Conservation (phyloP, 2,888 invertebrate species). For the Gari tellinella region DNA sequence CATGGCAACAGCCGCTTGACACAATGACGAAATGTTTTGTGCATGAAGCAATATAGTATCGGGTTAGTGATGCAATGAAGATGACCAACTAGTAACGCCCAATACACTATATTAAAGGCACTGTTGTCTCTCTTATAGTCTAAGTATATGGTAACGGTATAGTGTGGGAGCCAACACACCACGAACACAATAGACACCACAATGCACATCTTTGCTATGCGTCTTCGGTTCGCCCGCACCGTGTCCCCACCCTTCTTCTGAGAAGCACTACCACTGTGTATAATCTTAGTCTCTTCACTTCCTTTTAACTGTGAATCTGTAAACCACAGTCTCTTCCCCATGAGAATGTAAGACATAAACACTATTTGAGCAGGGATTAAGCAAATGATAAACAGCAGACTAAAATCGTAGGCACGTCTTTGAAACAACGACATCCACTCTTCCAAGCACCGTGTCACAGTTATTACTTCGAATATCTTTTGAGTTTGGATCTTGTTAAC, state of each 20-base stretch:
- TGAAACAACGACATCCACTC: conserved; percentile 86
- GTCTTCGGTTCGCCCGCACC: conserved; percentile 88
- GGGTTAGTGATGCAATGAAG: conserved; percentile 91
- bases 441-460: conserved; percentile 86
- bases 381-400: conserved; percentile 91
- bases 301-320: conserved; percentile 63
- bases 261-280: conserved; percentile 31
- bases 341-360: conserved; percentile 80
- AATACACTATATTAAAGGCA: conserved; percentile 86
- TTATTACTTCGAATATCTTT: conserved; percentile 55
- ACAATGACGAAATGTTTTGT: conserved; percentile 87
- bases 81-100: conserved; percentile 90
- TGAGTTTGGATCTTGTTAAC: conserved; percentile 78
- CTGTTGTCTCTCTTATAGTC: conserved; percentile 86
- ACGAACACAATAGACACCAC: conserved; percentile 91
- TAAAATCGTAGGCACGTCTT: conserved; percentile 88
- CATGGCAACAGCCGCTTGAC: conserved; percentile 61
- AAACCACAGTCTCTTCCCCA: conserved; percentile 85
- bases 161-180: conserved; percentile 92
- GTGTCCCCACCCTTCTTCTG: conserved; percentile 47
- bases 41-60: conserved; percentile 91
- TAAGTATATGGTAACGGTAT: conserved; percentile 88
- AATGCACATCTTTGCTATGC: conserved; percentile 91
- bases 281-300: conserved; percentile 24
- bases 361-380: conserved; percentile 88